Evolutionary conservation across 2,888 invertebrate genomes (phyloP).

Genomic region (Linhomoeus sp.): DNA sequence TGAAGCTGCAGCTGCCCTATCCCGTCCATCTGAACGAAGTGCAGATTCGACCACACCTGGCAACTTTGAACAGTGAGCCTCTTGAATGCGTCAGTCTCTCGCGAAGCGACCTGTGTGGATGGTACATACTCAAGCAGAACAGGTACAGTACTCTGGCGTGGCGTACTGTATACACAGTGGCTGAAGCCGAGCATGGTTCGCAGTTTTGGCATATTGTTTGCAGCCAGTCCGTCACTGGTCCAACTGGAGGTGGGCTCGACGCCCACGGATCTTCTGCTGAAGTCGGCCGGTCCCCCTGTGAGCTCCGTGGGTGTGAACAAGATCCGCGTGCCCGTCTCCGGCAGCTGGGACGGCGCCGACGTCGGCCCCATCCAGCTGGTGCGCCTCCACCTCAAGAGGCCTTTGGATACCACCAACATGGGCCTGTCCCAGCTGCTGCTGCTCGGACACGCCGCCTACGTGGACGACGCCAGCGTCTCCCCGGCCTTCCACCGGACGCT

Average conservation of each 20-base stretch:
- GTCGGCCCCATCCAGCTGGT: no score
- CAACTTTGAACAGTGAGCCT: constrained; percentile 53
- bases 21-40: constrained; percentile 69
- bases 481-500: no score
- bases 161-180: no score
- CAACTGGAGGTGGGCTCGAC: constrained; percentile 15
- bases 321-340: constrained; percentile 8
- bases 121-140: no score
- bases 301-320: constrained; percentile 4
- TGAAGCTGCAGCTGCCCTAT: constrained; percentile 64
- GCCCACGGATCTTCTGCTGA: constrained; percentile 5
- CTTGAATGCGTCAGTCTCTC: constrained; percentile 1
- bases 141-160: no score
- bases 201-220: no score
- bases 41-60: constrained; percentile 61
- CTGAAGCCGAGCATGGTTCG: no score
- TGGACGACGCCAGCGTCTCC: no score
- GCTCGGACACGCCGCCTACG: no score
- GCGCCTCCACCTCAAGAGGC: constrained; percentile 49
- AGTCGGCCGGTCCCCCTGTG: constrained; percentile 7
- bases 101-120: no score
- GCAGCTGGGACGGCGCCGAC: no score
- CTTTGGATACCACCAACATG: constrained; percentile 67
- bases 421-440: constrained; percentile 67
- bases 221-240: constrained; percentile 9